Evolutionary conservation across 2,797 vertebrate species (phyloP).

Genomic region (Chiloscyllium punctatum): DNA sequence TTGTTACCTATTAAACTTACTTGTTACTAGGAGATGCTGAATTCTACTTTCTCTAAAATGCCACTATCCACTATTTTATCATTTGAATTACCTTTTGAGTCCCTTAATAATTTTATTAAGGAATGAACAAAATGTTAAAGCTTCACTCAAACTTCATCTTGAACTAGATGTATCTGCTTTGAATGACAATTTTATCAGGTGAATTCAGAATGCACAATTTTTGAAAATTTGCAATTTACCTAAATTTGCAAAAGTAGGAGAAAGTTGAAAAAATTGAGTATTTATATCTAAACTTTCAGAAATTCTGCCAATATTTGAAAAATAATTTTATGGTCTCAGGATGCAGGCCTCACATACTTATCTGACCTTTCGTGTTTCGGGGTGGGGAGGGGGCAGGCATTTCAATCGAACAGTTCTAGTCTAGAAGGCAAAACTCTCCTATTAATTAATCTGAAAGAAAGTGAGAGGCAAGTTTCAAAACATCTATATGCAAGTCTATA

Average conservation of each 20-base stretch:
- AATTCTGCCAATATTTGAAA: not conserved
- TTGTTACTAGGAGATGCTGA: not conserved
- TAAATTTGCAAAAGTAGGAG: not conserved
- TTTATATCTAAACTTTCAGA: not conserved
- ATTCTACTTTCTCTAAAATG: not conserved
- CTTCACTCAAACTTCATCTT: not conserved
- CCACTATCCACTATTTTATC: not conserved
- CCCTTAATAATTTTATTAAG: not conserved
- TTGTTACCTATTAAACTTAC: not conserved
- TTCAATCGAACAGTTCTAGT: not conserved
- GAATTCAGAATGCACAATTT: not conserved
- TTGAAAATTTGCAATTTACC: not conserved
- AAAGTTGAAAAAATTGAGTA: not conserved
- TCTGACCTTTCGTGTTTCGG: not conserved
- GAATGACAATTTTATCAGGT: not conserved
- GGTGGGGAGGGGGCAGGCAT: too few species aligned
- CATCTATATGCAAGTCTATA: not conserved
- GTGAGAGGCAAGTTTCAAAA: not conserved
- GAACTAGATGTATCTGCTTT: not conserved
- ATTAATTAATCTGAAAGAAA: not conserved
- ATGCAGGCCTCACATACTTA: not conserved
- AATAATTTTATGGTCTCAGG: not conserved
- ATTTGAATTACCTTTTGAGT: not conserved
- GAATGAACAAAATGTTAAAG: not conserved
- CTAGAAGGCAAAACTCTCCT: not conserved